Evolutionary conservation across 2,888 invertebrate species (phyloP).

Genomic region (Epirrita christyi): DNA sequence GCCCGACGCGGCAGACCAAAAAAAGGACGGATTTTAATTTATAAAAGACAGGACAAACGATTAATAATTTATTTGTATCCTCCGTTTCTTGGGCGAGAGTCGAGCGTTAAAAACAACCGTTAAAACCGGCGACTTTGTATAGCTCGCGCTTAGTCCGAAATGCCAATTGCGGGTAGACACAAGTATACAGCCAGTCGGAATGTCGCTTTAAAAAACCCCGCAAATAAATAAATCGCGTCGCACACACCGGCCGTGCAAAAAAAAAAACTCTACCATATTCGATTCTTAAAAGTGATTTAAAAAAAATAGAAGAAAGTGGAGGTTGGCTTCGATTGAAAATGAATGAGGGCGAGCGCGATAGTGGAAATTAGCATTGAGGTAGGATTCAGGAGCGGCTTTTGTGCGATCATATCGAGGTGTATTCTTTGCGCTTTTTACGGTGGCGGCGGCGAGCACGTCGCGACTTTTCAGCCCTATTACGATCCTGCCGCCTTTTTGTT

Average conservation of each 20-base stretch:
- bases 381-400: slow-evolving; percentile 83
- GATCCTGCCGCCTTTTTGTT: slow-evolving; percentile 77
- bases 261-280: slow-evolving; percentile 80
- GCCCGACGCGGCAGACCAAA: slow-evolving; percentile 67
- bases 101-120: slow-evolving; percentile 84
- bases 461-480: slow-evolving; percentile 76
- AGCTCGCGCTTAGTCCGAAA: slow-evolving; percentile 82
- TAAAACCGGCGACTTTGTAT: slow-evolving; percentile 83
- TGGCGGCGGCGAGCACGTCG: slow-evolving; percentile 63
- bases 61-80: slow-evolving; percentile 85
- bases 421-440: slow-evolving; percentile 85
- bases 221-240: slow-evolving; percentile 85
- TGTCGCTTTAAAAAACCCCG: slow-evolving; percentile 83
- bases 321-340: slow-evolving; percentile 83
- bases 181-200: slow-evolving; percentile 83
- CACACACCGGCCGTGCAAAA: slow-evolving; percentile 77
- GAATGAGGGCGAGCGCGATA: slow-evolving; percentile 84
- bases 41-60: slow-evolving; percentile 85
- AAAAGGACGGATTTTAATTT: slow-evolving; percentile 83
- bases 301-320: slow-evolving; percentile 82
- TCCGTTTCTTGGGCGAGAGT: slow-evolving; percentile 77
- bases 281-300: slow-evolving; percentile 84
- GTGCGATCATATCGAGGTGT: slow-evolving; percentile 85
- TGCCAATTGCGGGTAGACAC: slow-evolving; percentile 85
- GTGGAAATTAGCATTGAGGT: slow-evolving; percentile 85